phyloP scores from a whole-genome alignment of 2,888 invertebrate genomes.

The Leptura quadrifasciata region DNA sequence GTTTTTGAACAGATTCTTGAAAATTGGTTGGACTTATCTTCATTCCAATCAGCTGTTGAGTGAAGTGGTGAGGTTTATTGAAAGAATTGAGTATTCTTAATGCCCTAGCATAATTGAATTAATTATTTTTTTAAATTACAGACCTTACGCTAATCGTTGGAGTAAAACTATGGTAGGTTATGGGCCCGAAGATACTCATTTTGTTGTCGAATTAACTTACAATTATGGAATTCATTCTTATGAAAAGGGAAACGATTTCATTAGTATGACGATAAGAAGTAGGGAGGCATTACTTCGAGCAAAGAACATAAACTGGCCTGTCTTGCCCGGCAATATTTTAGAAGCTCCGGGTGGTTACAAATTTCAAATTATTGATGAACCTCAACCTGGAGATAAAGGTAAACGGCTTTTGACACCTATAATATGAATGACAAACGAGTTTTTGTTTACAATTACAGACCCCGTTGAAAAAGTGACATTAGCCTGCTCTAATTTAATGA shows the following conservation, averaged over 20 bases:
- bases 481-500: constrained; percentile 84
- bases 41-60: not conserved
- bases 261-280: constrained; percentile 89
- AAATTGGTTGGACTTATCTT: not conserved
- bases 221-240: constrained; percentile 95
- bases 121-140: not conserved
- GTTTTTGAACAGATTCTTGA: not conserved
- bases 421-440: not conserved
- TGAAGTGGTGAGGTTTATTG: not conserved
- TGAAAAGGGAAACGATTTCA: constrained; percentile 93
- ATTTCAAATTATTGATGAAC: constrained; percentile 86
- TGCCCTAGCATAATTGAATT: not conserved
- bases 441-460: constrained; percentile 73
- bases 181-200: constrained; percentile 95
- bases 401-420: not conserved
- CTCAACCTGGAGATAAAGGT: constrained; percentile 78
- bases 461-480: constrained; percentile 88
- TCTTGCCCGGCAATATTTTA: constrained; percentile 79
- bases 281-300: constrained; percentile 86
- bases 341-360: constrained; percentile 95
- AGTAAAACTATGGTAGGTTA: constrained; percentile 99
- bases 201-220: constrained; percentile 97
- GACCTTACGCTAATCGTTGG: constrained; percentile 97
- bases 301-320: constrained; percentile 82
- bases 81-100: not conserved